Base-by-base conservation (phyloP, 2,888 invertebrate genomes). In the Noctua comes region DNA sequence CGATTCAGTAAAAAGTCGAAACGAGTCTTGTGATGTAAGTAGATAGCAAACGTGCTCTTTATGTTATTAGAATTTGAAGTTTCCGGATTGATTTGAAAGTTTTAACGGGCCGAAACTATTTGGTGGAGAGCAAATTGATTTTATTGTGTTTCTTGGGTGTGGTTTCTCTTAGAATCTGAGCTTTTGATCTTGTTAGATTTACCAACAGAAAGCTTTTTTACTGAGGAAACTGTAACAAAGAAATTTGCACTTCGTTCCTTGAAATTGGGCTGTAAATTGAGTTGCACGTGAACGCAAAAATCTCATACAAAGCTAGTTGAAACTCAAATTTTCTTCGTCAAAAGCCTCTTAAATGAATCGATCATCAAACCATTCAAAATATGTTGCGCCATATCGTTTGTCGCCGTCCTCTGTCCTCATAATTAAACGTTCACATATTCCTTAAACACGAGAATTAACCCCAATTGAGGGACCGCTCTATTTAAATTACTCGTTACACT, bases 401-500 rank as follows among this genome's bases (percentile, higher is more conserved):
- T 88, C 88, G 88, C 89, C 88, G 91, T 90, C 89, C 89, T 88
- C 90, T 84, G 90, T 91, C 87, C 91, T 93, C 92, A 93, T 96
- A 96, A 96, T 97, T 97, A 96, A 94, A 94, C 93, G 82, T 93
- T 93, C 91, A 93, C 92, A 95, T 96, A 96, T 97, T 97, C 95
- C 97, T 96, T 96, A 97, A 96, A 97, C 95, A 94, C 93, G 94
- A 90, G 96, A 97, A 96, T 97, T 97, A 96, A 97, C 97, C 97
- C 95, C 96, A 97, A 97, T 97, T 97, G 97, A 96, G 94, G 94
- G 95, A 95, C 94, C 95, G 96, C 94, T 96, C 96, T 97, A 96
- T 96, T 96, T 96, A 97, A 96, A 96, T 96, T 94, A 96, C 95
- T 94, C 92, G 92, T 92, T 94, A 93, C 94, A 93, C 94, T 95